Evolutionary conservation across 2,888 invertebrate genomes (phyloP), one percentile per base, ranked within the genome.

Genomic region (Halocaridina rubra): DNA sequence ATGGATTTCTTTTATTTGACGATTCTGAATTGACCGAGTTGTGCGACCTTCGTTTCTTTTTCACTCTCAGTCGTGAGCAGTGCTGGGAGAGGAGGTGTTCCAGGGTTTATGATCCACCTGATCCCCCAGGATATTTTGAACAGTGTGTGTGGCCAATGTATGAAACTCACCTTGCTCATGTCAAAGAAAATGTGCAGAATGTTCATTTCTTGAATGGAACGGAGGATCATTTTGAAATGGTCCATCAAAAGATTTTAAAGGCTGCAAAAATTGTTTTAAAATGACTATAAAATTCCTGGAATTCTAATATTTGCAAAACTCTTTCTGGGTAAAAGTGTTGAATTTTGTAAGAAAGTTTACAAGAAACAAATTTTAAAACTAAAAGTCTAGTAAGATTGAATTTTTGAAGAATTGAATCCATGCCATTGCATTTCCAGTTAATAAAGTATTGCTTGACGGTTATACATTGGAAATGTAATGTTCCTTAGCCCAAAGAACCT

Each of bases 91-190:
- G 97, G 27, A 93, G 96, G 86, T 90, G 90, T 39, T 89, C 89
- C 27, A 91, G 96, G 46, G 91, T 92, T n/a, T 98, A 98, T 90
- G 94, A 95, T 78, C 98, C 98, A 24, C 95, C 97, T 0, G 97
- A 98, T 92, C 92, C 95, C 1, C 94, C 94, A 0, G 96, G 96
- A 0, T 98, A 98, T 92, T 97, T 97, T 92, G 96, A 97, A 67
- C 91, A 91, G 88, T 94, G 95, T 90, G 96, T 95, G n/a, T 98
- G 98, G 97, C 97, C 97, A n/a, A 94, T 94, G 90, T 96, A 97
- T 89, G 86, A 90, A 39, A 88, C 89, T 53, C 90, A 92, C 88
- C 88, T 90, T 57, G 87, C 64, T 2, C 24, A 64, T n/a, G 81
- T 84, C 10, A 76, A 59, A 64, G 59, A 82, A 29, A 57, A 33